Base-by-base conservation (phyloP, 2,113 vertebrate genomes). In the Ahaetulla prasina region DNA sequence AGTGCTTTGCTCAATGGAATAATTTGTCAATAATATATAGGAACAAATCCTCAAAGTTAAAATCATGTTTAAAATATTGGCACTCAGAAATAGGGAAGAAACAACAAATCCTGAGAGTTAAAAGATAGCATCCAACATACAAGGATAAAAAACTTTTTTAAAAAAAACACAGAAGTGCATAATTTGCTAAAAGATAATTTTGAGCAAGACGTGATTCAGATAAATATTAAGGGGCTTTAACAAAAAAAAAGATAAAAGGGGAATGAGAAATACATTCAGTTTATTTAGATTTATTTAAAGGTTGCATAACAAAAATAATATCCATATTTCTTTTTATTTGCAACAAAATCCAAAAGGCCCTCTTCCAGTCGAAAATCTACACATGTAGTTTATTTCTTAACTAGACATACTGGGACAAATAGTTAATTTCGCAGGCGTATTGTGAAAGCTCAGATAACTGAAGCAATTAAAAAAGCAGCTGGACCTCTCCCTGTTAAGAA, bases 21-120 rank as follows among this genome's bases (percentile, higher is more conserved):
- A 35, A 87, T n/a, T 52, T 87, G 54, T 52, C 85, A 91, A 39
- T 87, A 86, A 87, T 87, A 88, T 87, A 87, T 91, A 55, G 22
- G 55, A 23, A 87, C 14, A 14, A n/a, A 52, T 4, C 20, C 57
- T 52, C n/a, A 88, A 88, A 68, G 6, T 87, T 87, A 87, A 74
- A 88, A 53, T 57, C 53, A 23, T 43, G 43, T 87, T 27, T 92
- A 53, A 92, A 68, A 39, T 92, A 92, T 52, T 53, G 85, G 45
- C 54, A 18, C 20, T 35, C n/a, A 9, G 6, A 47, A 43, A 52
- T 10, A n/a, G 7, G 47, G 10, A 57, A 30, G 43, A 60, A 86
- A 57, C 27, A 49, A 60, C 45, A 49, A 43, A 23, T 53, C 3
- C 39, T 14, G 1, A 57, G 47, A 87, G 57, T 27, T 52, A 43